A percentile compares a stretch with the other conserved stretches of the same genome.
Evolutionary conservation across 1,140 invertebrate species (phyloP).

Genomic region (Platorchestia sp.): DNA sequence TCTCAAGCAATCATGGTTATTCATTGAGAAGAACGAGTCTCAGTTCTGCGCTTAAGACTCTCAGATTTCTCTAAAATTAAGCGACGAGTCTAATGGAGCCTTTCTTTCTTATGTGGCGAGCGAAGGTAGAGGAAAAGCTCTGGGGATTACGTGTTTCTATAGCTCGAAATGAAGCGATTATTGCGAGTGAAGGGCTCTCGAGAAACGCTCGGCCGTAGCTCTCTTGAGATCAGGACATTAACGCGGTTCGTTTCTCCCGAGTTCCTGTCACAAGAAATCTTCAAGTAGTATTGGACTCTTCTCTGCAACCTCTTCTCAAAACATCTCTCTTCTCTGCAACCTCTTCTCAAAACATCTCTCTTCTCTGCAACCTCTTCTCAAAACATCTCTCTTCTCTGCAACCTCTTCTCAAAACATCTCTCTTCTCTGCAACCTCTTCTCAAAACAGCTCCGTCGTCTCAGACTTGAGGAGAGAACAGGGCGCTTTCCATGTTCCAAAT

Average conservation of each 20-base stretch:
- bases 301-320: neutral
- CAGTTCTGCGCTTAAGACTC: neutral
- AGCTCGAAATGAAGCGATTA: conserved; percentile 39
- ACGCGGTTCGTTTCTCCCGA: neutral
- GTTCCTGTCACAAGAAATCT: conserved; percentile 25
- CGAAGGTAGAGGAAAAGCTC: conserved; percentile 10
- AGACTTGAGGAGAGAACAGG: neutral
- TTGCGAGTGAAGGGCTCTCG: conserved; percentile 34
- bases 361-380: neutral
- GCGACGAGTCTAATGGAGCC: conserved; percentile 5
- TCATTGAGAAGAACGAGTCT: neutral
- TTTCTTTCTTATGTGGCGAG: conserved; percentile 13
- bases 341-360: too few relatives aligned
- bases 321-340: neutral
- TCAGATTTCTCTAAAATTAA: conserved; percentile 6
- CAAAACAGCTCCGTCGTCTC: neutral
- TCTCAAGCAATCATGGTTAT: neutral
- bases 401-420: too few relatives aligned
- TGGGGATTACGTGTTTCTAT: conserved; percentile 31
- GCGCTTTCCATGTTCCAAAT: neutral
- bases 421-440: neutral
- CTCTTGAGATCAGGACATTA: conserved; percentile 23
- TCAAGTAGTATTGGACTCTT: neutral
- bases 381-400: neutral
- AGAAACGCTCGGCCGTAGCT: conserved; percentile 37